phyloP scores from a whole-genome alignment of 2,797 vertebrate genomes.

The Microctenopoma steveboyesi region DNA sequence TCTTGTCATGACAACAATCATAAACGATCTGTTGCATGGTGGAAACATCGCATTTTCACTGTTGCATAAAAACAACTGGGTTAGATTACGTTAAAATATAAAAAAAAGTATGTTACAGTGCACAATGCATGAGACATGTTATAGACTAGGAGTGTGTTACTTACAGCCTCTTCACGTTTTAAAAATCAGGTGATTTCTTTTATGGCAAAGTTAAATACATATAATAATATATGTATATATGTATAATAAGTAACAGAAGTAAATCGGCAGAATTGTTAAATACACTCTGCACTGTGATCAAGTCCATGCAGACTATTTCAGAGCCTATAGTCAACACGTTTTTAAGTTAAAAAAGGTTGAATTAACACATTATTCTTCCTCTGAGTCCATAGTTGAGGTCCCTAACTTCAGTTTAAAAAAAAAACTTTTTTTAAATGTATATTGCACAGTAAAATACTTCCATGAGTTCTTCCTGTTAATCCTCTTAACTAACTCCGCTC shows the following conservation, averaged over 20 bases:
- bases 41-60: no score
- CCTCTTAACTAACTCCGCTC: conserved; percentile 70
- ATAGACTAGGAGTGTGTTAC: conserved; percentile 16
- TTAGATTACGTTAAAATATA: conserved; percentile 12
- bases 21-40: no score
- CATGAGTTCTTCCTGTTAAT: conserved; percentile 64
- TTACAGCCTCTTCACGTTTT: conserved; percentile 44
- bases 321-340: conserved; percentile 51
- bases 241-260: no score
- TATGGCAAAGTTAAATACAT: conserved; percentile 47
- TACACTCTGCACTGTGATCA: conserved; percentile 37
- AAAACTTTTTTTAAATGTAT: background rate
- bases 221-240: no score
- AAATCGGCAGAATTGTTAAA: conserved; percentile 50
- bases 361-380: conserved; percentile 25
- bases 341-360: conserved; percentile 24
- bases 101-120: no score
- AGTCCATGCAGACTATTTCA: conserved; percentile 20
- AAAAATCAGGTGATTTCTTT: conserved; percentile 40
- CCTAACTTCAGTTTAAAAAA: conserved; percentile 25
- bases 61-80: conserved; percentile 5
- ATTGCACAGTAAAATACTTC: conserved; percentile 56
- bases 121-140: background rate
- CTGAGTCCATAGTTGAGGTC: conserved; percentile 27
- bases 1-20: no score